Evolutionary conservation across 23 tunicate genomes (phyloP).

Genomic region (Trididemnum miniatum): DNA sequence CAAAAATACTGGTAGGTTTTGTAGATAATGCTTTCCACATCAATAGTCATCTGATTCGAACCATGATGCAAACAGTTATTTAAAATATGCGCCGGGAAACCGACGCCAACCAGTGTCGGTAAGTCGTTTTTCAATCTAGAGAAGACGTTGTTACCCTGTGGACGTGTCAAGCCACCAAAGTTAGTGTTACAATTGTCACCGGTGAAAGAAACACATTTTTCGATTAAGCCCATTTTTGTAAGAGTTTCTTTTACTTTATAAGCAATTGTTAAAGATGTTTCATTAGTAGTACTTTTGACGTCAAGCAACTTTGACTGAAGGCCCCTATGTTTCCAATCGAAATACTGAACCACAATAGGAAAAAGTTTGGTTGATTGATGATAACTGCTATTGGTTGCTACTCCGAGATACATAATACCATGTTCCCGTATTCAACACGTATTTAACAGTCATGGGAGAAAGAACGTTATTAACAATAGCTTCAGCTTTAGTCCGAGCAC

Average conservation of each 20-base stretch:
- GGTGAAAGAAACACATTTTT: slow-evolving; percentile 37
- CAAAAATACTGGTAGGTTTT: slow-evolving; percentile 5
- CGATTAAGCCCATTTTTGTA: background rate
- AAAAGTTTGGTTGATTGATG: slow-evolving; percentile 12
- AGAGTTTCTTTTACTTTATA: slow-evolving; percentile 19
- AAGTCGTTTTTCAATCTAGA: background rate
- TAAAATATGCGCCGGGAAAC: slow-evolving; percentile 16
- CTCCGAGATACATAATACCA: slow-evolving; percentile 26
- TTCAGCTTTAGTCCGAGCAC: slow-evolving; percentile 18
- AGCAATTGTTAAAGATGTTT: slow-evolving; percentile 36
- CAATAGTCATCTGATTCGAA: slow-evolving; percentile 4
- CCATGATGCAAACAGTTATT: slow-evolving; percentile 17
- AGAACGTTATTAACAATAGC: slow-evolving; percentile 3
- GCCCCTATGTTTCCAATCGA: slow-evolving; percentile 39
- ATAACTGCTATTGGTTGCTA: slow-evolving; percentile 33
- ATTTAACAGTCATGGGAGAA: slow-evolving; percentile 4
- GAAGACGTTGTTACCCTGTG: slow-evolving; percentile 24
- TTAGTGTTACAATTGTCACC: slow-evolving; percentile 32
- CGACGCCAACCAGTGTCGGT: slow-evolving; percentile 3
- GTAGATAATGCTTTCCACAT: background rate
- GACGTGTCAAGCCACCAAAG: slow-evolving; percentile 34
- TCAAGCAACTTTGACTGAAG: slow-evolving; percentile 27
- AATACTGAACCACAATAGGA: slow-evolving; percentile 35
- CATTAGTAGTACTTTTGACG: slow-evolving; percentile 23
- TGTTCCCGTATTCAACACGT: slow-evolving; percentile 34